Evolutionary conservation across 2,797 vertebrate species (phyloP).

Genomic region (Dallia pectoralis): DNA sequence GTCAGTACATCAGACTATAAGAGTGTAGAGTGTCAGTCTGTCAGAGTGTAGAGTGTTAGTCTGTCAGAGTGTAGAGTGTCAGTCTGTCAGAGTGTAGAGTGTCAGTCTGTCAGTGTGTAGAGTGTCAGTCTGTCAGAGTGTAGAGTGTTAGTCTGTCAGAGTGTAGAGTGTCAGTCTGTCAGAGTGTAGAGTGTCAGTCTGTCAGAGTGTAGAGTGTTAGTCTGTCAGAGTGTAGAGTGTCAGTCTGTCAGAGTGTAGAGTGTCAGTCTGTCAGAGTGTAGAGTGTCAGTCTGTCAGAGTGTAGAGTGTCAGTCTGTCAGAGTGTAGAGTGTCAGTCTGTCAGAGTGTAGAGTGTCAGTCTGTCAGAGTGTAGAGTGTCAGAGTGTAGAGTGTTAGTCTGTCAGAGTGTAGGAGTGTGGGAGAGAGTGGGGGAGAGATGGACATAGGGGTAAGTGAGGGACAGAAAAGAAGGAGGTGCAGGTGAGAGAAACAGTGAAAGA

Average conservation of each 20-base stretch:
- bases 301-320: constrained; percentile 38
- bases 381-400: not conserved
- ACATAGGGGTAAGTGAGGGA: not conserved
- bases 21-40: too few relatives aligned
- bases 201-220: not conserved
- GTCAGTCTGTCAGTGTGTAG: not conserved
- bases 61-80: constrained; percentile 1
- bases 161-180: constrained; percentile 35
- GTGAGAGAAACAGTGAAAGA: too few relatives aligned
- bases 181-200: not conserved
- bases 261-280: not conserved
- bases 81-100: not conserved
- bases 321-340: not conserved
- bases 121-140: not conserved
- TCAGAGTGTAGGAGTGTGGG: not conserved
- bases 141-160: not conserved
- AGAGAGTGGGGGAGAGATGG: not conserved
- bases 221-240: constrained; percentile 9
- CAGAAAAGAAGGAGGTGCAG: too few relatives aligned
- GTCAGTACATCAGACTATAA: too few relatives aligned
- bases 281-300: not conserved
- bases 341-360: not conserved
- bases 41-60: not conserved
- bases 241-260: constrained; percentile 35
- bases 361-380: constrained; percentile 20